Evolutionary conservation across 2,797 vertebrate species (phyloP), one percentile per base, ranked within the genome.

Genomic region (Peromyscus eremicus): DNA sequence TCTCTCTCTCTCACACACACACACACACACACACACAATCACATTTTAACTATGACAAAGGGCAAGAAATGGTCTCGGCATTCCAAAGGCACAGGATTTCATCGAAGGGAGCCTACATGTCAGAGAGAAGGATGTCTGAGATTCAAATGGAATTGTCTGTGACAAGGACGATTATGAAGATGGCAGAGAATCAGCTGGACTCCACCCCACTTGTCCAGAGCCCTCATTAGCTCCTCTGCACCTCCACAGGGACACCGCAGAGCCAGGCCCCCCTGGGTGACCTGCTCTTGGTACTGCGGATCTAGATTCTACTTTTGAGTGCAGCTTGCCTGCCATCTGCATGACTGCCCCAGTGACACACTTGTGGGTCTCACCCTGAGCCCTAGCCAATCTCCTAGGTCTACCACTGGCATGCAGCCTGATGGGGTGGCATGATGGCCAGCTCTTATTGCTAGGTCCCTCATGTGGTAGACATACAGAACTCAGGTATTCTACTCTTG

Each of bases 51-150:
- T 43, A 19, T 0, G 1, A 37, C 7, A 14, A 17, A 12, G 5
- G 6, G 46, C 23, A 14, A 29, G 23, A 57, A 27, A 14, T 3
- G 34, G 3, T 0, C 0, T 40, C 52, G 85, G 12, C 0, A 37
- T 37, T 71, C 19, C 6, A 13, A n/a, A 80, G 83, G 62, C 75
- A 29, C 49, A 34, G 14, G 34, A 1, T 2, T 52, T 16, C 17
- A 16, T 6, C 25, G 17, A 14, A 29, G 70, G 46, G 71, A 1
- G 27, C 6, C 13, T 32, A 79, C 80, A n/a, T 62, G 80, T 4
- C 57, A 49, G 1, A 16, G 2, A 29, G 85, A 5, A 57, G 85
- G 3, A 43, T 8, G 11, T 10, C 32, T 43, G 34, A 7, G 34
- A 40, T 12, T 49, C 21, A 37, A 70, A 29, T 5, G 3, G 66